phyloP scores from a whole-genome alignment of 2,888 invertebrate genomes.

The Pseudanteris insignis region DNA sequence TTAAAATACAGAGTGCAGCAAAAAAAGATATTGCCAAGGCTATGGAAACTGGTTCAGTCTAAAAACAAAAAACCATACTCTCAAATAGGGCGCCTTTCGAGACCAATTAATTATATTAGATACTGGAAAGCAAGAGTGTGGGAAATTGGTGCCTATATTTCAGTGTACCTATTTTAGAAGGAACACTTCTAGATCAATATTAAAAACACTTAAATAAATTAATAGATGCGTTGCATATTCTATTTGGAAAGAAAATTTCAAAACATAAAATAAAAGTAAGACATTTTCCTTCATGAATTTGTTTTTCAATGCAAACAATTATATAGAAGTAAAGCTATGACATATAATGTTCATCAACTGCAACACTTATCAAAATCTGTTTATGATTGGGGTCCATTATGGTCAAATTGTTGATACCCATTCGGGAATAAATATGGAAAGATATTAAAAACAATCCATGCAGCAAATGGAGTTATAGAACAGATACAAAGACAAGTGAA shows the following conservation, averaged over 20 bases:
- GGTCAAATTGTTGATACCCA: background rate
- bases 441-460: constrained; percentile 14
- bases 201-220: constrained; percentile 13
- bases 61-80: constrained; percentile 4
- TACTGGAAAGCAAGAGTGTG: constrained; percentile 19
- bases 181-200: constrained; percentile 4
- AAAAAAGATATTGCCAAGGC: no score
- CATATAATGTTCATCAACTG: constrained; percentile 30
- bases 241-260: constrained; percentile 8
- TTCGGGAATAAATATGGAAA: constrained; percentile 7
- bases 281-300: constrained; percentile 14
- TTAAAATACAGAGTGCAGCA: no score
- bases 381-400: constrained; percentile 2
- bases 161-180: constrained; percentile 11
- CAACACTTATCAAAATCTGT: background rate
- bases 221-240: constrained; percentile 7
- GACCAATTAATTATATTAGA: constrained; percentile 12
- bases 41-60: background rate
- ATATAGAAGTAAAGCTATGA: constrained; percentile 24
- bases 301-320: constrained; percentile 9
- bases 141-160: constrained; percentile 21
- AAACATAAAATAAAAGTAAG: constrained; percentile 9
- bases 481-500: constrained; percentile 17
- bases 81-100: constrained; percentile 8
- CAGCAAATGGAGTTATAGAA: constrained; percentile 17